Base-by-base conservation (phyloP, 2,888 invertebrate genomes). In the Melitaea athalia region DNA sequence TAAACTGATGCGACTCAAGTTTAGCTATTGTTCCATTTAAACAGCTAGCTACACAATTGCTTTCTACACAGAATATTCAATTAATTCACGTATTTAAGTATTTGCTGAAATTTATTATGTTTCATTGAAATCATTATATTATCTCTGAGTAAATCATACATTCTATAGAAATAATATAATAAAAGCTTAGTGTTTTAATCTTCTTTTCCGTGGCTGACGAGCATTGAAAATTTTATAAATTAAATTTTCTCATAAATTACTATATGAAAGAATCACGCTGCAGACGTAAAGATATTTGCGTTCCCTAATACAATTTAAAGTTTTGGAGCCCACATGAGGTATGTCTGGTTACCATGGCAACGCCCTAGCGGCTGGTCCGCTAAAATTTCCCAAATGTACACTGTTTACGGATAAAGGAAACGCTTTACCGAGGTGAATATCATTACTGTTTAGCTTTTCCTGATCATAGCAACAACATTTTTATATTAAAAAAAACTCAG, bases 371-470 rank as follows among this genome's bases (percentile, higher is more conserved):
- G 78, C 83, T 82, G 82, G 82, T 78, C 81, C 79, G 82, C 85
- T 81, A 85, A 66, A 88, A 86, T 88, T 90, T 84, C 85, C 83
- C 88, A 84, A 91, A 86, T 85, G 85, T 87, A 80, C 79, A 82
- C 84, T 85, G 83, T 73, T 68, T 85, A 81, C 82, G 87, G 86
- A 87, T 86, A 87, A 87, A 87, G 89, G 86, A 89, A 89, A 85
- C 87, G 87, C 85, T 91, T 91, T 90, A 87, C 88, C 87, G 84
- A 86, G 89, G 88, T 92, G 92, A 92, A 92, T 92, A 90, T 88
- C 88, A 91, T 92, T 92, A 89, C 84, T 79, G 77, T 87, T 81
- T 79, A 78, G 65, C 70, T 42, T 57, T 60, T 60, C 57, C 49
- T 67, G 67, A 65, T 60, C 50, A 59, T 63, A 57, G 65, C 43